Percentiles rank a stretch among this genome's conserved stretches.
phyloP scores from a whole-genome alignment of 92 coral and sea anemone species.

The Desmophyllum pertusum region DNA sequence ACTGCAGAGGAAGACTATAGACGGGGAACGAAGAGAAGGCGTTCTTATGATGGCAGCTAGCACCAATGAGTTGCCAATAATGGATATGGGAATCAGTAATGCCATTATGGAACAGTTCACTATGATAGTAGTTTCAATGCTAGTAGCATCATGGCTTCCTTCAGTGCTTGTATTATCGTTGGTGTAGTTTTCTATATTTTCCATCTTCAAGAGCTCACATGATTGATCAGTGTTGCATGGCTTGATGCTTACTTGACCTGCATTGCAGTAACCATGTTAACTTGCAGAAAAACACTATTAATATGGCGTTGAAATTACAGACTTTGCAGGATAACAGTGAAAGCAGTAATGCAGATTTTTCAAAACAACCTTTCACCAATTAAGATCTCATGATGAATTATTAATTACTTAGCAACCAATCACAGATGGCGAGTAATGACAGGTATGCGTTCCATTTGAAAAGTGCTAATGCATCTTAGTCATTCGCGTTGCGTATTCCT shows the following conservation, averaged over 20 bases:
- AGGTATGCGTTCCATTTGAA: background rate
- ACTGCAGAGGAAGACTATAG: slow-evolving; percentile 5
- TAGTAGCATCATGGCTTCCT: background rate
- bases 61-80: slow-evolving; percentile 15
- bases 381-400: background rate
- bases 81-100: background rate
- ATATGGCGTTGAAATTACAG: background rate
- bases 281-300: background rate
- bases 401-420: background rate
- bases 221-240: too few relatives aligned
- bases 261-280: background rate
- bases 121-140: background rate
- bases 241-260: background rate
- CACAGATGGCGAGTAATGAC: background rate
- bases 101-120: background rate
- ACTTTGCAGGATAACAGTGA: background rate
- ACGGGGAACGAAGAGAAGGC: slow-evolving; percentile 3
- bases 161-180: background rate
- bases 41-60: background rate
- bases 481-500: too few relatives aligned
- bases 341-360: background rate
- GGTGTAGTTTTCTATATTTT: background rate
- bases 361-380: background rate
- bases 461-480: background rate
- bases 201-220: background rate